Evolutionary conservation across 2,113 vertebrate species (phyloP).

Genomic region (Pavo muticus): DNA sequence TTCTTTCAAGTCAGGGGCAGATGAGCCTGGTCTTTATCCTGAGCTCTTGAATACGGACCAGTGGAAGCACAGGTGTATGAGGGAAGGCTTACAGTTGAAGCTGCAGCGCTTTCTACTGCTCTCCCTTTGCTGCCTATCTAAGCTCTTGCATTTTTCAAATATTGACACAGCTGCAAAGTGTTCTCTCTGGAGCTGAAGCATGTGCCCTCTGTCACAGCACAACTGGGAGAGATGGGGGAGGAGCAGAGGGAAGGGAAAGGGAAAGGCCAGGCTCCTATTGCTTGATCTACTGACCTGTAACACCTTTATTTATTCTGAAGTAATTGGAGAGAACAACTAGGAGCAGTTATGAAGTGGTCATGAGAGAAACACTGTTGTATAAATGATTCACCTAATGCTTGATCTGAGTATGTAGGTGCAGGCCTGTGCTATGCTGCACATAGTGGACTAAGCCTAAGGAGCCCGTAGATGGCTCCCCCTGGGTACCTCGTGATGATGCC

Average conservation of each 20-base stretch:
- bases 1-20: neutral
- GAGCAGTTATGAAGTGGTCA: too few species aligned
- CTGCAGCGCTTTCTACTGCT: neutral
- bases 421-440: neutral
- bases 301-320: too few species aligned
- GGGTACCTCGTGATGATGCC: neutral
- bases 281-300: too few species aligned
- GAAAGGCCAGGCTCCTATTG: neutral
- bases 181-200: neutral
- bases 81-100: neutral
- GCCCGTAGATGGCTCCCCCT: neutral
- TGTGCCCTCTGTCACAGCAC: neutral
- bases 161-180: slow-evolving; percentile 65
- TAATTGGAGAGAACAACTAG: too few species aligned
- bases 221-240: neutral
- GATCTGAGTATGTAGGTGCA: too few species aligned
- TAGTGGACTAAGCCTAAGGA: neutral
- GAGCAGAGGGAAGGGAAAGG: neutral
- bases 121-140: neutral
- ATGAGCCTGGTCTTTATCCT: neutral
- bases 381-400: too few species aligned
- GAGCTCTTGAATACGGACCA: neutral
- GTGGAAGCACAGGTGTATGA: neutral
- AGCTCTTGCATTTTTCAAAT: slow-evolving; percentile 47
- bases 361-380: too few species aligned